Evolutionary conservation across 2,113 vertebrate species (phyloP), one percentile per base, ranked within the genome.

Genomic region (Synchiropus splendidus): DNA sequence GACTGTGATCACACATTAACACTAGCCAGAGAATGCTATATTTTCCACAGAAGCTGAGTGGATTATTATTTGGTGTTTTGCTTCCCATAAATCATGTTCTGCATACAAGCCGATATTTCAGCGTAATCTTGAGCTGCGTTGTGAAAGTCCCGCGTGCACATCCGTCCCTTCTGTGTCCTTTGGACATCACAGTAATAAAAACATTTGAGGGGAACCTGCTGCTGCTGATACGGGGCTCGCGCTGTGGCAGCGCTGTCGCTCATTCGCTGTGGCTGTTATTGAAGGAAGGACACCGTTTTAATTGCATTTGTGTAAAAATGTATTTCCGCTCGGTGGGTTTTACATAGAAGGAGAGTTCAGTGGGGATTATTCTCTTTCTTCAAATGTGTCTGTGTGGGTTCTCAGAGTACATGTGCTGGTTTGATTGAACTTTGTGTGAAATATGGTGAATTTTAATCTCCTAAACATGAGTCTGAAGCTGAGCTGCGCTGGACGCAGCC

Each of bases 1-100:
- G 30, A 33, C 58, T 61, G 49, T 75, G 74, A 80, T 75, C 55
- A 55, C 54, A 75, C 64, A 73, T 75, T 78, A 75, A 64, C 35
- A 31, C 41, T 16, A 40, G 45, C 21, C 32, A 46, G 58, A 64
- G 53, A 60, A 68, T 32, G 64, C 56, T 59, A 56, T 33, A 16
- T 70, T 66, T 51, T 46, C 42, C 27, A 14, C 17, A 42, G 51
- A 37, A 57, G 53, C 54, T 13, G 30, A n/a, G n/a, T n/a, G n/a
- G n/a, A 68, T 66, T 48, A 55, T 42, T 51, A 58, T 51, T 27
- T 27, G 4, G 4, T 74, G 16, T 27, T 10, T 35, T 11, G 45
- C 52, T 42, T 55, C 37, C 42, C 59, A 54, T 67, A 51, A 63
- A 73, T 70, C 64, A 69, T 27, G 6, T 51, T 69, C 42, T 47